Percentiles rank a stretch among this genome's conserved stretches.
phyloP scores from a whole-genome alignment of 2,113 vertebrate species.

The Cricetomys ansorgei region DNA sequence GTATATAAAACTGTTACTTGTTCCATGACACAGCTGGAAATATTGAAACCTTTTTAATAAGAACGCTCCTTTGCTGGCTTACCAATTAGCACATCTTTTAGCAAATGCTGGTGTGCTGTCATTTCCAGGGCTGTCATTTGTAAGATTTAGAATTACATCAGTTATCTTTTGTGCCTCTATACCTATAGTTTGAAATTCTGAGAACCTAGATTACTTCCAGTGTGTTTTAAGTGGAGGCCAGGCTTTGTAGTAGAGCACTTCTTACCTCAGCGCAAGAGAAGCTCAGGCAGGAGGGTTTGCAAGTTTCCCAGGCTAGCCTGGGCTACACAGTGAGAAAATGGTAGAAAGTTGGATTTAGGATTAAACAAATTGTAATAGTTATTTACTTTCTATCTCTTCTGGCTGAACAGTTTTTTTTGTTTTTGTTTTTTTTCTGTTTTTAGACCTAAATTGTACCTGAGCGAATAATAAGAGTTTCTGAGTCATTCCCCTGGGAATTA shows the following conservation, averaged over 20 bases:
- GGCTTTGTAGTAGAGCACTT: not conserved
- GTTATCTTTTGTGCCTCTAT: not conserved
- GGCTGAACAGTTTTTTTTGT: not conserved
- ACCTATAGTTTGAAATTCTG: not conserved
- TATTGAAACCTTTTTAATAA: constrained; percentile 52
- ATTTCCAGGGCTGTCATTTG: constrained; percentile 36
- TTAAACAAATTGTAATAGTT: constrained; percentile 29
- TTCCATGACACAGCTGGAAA: not conserved
- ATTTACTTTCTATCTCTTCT: not conserved
- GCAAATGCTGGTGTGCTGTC: constrained; percentile 1
- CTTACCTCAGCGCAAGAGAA: not conserved
- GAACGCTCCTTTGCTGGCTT: constrained; percentile 15
- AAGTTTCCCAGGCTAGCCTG: not conserved
- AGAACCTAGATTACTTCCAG: constrained; percentile 32
- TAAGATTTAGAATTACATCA: not conserved
- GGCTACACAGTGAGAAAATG: not conserved
- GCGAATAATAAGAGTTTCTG: constrained; percentile 24
- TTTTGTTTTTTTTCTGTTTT: not conserved
- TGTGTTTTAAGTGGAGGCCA: not conserved
- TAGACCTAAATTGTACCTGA: not conserved
- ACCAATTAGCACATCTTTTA: not conserved
- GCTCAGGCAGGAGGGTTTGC: not conserved
- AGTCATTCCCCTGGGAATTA: constrained; percentile 27
- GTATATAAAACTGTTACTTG: not conserved
- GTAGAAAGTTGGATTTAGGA: constrained; percentile 19